Conservation (phyloP, 2,888 invertebrate genomes). For the Coecobrya sp. region DNA sequence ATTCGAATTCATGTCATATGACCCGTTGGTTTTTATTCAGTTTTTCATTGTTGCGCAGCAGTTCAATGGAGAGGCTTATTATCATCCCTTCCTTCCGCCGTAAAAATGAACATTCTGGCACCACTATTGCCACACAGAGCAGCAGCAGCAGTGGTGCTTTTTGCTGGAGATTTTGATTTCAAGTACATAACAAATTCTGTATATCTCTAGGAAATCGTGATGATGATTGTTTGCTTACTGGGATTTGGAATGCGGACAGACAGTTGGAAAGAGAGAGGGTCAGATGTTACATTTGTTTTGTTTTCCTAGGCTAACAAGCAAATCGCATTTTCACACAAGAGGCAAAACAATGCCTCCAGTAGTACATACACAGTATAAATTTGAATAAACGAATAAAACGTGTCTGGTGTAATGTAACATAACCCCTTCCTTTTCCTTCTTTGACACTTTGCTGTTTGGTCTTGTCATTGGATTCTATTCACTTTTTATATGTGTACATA, state of each 20-base stretch:
- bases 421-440: conserved; percentile 67
- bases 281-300: conserved; percentile 80
- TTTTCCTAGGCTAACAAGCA: conserved; percentile 78
- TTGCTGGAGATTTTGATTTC: conserved; percentile 60
- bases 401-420: conserved; percentile 65
- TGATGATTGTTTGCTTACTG: conserved; percentile 53
- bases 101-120: conserved; percentile 72
- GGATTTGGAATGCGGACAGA: conserved; percentile 56
- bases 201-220: not conserved
- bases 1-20: conserved; percentile 72
- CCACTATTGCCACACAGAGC: not conserved
- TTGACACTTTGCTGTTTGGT: conserved; percentile 60
- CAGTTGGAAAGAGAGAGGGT: conserved; percentile 67
- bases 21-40: conserved; percentile 67
- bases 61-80: conserved; percentile 61
- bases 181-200: not conserved
- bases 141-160: conserved; percentile 3
- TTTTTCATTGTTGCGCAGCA: conserved; percentile 64
- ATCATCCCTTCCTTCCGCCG: conserved; percentile 64
- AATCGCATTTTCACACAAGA: conserved; percentile 81
- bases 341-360: conserved; percentile 74
- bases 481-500: conserved; percentile 38
- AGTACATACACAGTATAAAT: conserved; percentile 66
- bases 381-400: conserved; percentile 72
- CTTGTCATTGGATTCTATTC: conserved; percentile 42